Base-by-base conservation (phyloP, 64 coral and sea anemone species). In the Dendronephthya gigantea region DNA sequence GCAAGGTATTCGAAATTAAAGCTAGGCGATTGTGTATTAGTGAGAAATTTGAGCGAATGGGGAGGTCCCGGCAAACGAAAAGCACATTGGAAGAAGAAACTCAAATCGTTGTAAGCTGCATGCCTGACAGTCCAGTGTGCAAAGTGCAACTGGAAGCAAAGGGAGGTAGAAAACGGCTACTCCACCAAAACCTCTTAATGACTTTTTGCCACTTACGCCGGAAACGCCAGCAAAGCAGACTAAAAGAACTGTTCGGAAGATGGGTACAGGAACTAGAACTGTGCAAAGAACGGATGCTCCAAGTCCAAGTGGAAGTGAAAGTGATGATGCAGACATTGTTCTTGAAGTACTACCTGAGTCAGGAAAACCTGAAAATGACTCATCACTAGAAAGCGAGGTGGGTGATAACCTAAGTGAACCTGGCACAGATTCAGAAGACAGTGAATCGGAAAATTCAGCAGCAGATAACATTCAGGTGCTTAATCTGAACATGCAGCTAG, bases 51-150 rank as follows among this genome's bases (percentile, higher is more conserved):
- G 22, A 56, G 48, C 36, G 49, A 85, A 85, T 50, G 51, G 35
- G 83, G 83, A 30, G 83, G 85, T 36, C 85, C 85, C 23, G 85
- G 85, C 17, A 86, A 86, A 62, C 52, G 68, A 17, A 86, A 59
- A 72, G 35, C 85, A 68, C 38, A 86, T 37, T 86, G 85, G 85
- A 70, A 40, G 85, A 86, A 23, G 62, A 86, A 22, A 56, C 70
- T 86, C 85, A 86, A 22, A 38, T 86, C 4, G 38, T 86, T 36
- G 59, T 31, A 0, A 31, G 62, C 9, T 40, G 39, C 51, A 86
- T 39, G 62, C 51, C 55, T 19, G 85, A 62, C 9, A 86, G 49
- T 49, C 84, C 84, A 6, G 84, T 86, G 30, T 86, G 66, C 66
- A 52, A 58, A 22, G 84, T 86, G 9, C 59, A 56, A 86, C 84